Evolutionary conservation across 1,140 invertebrate genomes (phyloP), one percentile per base, ranked within the genome.

Genomic region (Drosophila tsacasi): DNA sequence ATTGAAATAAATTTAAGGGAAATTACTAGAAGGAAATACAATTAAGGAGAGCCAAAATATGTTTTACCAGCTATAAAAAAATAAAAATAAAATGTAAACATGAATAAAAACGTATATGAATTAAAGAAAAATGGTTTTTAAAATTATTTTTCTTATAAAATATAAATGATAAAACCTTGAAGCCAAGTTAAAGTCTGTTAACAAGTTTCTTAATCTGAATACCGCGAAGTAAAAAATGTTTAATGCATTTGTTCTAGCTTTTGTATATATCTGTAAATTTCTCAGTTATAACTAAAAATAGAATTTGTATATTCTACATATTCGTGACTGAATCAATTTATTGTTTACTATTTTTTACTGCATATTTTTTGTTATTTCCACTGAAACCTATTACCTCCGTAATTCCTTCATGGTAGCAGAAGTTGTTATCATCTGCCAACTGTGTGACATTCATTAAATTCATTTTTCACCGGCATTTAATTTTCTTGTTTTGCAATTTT

Each of bases 401-500:
- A 52, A 52, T 52, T 52, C 27, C 5, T 32, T 52, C 1, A 32
- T 32, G 30, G 8, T 12, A 17, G 21, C 25, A 19, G 3, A 30
- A 44, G 44, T 44, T 62, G 30, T 62, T 62, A 27, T 61, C 27
- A 42, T n/a, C 32, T 55, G 50, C 3, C 54, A 37, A 5, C 57
- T 13, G 21, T 39, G 32, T 47, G n/a, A 30, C 21, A 47, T 63
- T 62, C 58, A 66, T 47, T 67, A 42, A 47, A 61, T 47, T 49
- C 23, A 27, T 49, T 49, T 49, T 37, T 57, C 35, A 17, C 25
- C n/a, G 6, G 23, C 39, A 62, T 37, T 73, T 73, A 42, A 49
- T 71, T 73, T 52, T 71, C 63, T 68, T 71, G 67, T 55, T 71
- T 69, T 69, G 40, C 62, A 46, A 30, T 37, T 42, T 64, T 37